phyloP scores from a whole-genome alignment of 1,140 invertebrate genomes.

The Achatina immaculata region DNA sequence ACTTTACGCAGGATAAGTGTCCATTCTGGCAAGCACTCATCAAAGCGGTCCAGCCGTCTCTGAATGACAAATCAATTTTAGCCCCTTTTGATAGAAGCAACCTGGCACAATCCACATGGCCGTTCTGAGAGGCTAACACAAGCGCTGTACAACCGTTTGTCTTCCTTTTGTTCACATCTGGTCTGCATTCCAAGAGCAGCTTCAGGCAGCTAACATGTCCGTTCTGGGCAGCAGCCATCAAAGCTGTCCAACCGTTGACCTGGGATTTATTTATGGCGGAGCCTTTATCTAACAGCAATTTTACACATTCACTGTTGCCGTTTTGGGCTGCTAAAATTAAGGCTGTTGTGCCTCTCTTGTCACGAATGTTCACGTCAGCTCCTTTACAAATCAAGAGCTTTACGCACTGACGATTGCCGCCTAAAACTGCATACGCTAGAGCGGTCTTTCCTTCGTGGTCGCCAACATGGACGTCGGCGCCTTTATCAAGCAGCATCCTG shows the following conservation, averaged over 20 bases:
- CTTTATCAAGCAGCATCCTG: neutral
- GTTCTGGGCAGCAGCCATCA: neutral
- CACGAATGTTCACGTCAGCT: neutral
- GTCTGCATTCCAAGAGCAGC: neutral
- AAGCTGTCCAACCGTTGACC: neutral
- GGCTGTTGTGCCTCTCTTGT: neutral
- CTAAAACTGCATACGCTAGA: neutral
- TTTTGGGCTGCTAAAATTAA: neutral
- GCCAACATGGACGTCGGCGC: neutral
- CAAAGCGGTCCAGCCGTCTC: neutral
- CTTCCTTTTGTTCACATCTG: neutral
- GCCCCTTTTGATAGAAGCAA: neutral
- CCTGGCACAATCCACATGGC: neutral
- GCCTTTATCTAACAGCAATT: neutral
- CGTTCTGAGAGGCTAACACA: neutral
- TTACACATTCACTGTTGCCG: neutral
- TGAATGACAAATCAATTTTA: neutral
- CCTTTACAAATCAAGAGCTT: neutral
- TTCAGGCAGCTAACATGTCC: neutral
- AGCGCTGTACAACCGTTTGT: neutral
- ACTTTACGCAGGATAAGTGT: neutral
- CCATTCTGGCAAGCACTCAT: neutral
- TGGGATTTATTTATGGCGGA: neutral
- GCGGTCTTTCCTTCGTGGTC: neutral
- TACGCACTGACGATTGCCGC: neutral